Conservation (phyloP, 2,797 vertebrate species). For the Spheniscus humboldti region DNA sequence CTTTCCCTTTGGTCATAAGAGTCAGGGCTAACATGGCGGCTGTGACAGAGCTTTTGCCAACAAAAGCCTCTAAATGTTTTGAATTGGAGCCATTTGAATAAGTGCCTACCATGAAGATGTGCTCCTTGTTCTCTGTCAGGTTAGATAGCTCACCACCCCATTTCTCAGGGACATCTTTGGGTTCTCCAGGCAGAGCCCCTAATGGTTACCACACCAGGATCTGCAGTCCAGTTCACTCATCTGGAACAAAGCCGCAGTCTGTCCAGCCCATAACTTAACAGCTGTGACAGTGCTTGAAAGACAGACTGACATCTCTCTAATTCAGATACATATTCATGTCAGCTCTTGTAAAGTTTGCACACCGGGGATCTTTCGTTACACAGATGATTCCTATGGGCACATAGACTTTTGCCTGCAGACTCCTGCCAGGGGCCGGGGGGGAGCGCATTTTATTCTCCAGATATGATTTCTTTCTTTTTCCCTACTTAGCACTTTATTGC, state of each 20-base stretch:
- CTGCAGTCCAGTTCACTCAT: background rate
- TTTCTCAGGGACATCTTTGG: background rate
- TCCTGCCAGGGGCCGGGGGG: background rate
- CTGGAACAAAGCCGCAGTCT: background rate
- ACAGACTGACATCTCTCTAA: conserved; percentile 24
- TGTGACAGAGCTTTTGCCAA: background rate
- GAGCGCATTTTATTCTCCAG: background rate
- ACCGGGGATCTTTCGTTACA: background rate
- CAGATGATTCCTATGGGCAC: background rate
- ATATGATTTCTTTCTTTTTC: background rate
- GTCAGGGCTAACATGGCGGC: background rate
- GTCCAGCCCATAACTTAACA: background rate
- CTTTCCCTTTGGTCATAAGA: fast-evolving
- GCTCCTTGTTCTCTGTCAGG: background rate
- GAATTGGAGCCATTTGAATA: background rate
- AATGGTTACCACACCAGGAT: background rate
- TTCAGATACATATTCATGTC: background rate
- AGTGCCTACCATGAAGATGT: background rate
- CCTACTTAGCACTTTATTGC: background rate
- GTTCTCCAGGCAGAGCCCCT: background rate
- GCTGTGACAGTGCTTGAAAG: conserved; percentile 6
- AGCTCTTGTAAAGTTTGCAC: background rate
- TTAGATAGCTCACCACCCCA: background rate
- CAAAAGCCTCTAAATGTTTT: background rate
- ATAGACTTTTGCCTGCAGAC: background rate